Evolutionary conservation across 2,113 vertebrate species (phyloP), one percentile per base, ranked within the genome.

Genomic region (Arothron firmamentum): DNA sequence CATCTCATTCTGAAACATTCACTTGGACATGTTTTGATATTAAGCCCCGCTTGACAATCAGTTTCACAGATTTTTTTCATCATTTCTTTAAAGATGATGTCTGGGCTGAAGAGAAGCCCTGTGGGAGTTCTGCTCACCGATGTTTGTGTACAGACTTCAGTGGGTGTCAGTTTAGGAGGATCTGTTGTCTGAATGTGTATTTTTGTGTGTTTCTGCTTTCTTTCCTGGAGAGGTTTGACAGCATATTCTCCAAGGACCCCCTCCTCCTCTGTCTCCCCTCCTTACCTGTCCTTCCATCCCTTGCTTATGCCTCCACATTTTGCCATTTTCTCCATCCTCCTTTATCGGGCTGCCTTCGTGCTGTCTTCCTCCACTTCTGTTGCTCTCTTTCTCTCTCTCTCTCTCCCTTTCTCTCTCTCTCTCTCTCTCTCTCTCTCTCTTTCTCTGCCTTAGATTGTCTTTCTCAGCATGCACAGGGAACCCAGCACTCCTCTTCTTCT

Each of bases 201-300:
- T 54, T 56, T 49, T 53, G 70, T 60, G 67, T 46, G 43, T 56
- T 88, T 77, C 88, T 80, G 84, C 80, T 87, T 87, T 77, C 84
- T 87, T 89, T 91, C 86, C 82, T 85, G 79, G 85, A 92, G 81
- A 89, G 79, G 55, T 81, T 92, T 94, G 91, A 91, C 91, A 93
- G 91, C 78, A 76, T 61, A 79, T 92, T 91, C 91, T 88, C 17
- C 54, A 88, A 88, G 25, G 88, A 90, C 63, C 31, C 54, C 70
- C 18, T 25, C 47, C 41, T 59, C 17, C 15, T 18, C 16, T 16
- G 14, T 45, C 34, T 47, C 49, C 59, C 23, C 56, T 46, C 54
- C 68, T 34, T 51, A 41, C 49, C 16, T 69, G 49, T 62, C 51
- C 50, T 51, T 72, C 54, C 52, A 47, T 71, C 54, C 72, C 47